These are phyloP conservation scores for Chloropsis hardwickii DNA, from an alignment of 2,113 vertebrate genomes.

Conservation along the genomic window DNA sequence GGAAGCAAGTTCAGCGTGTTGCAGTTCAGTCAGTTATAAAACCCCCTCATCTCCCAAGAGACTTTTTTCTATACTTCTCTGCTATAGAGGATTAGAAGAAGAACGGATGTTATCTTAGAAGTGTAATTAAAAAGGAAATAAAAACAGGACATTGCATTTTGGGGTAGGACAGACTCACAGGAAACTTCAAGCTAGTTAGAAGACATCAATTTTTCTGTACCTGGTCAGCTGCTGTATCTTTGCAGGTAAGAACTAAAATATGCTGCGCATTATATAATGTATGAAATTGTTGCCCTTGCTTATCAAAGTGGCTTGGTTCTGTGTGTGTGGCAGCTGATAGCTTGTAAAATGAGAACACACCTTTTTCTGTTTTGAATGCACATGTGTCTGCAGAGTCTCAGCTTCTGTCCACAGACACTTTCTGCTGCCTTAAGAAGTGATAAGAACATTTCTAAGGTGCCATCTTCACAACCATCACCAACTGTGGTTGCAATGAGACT, in stretches of 20 bases:
- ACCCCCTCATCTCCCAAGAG: slow-evolving; percentile 44
- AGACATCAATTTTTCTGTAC: background rate
- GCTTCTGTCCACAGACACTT: background rate
- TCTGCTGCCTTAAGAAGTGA: background rate
- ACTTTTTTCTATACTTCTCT: slow-evolving; percentile 65
- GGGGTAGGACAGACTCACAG: background rate
- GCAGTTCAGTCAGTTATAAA: slow-evolving; percentile 62
- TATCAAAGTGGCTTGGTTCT: background rate
- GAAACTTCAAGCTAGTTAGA: slow-evolving; percentile 4
- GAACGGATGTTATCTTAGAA: slow-evolving; percentile 37
- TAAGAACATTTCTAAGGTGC: background rate
- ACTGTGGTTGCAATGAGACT: background rate
- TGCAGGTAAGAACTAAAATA: slow-evolving; percentile 68
- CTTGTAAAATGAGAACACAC: background rate
- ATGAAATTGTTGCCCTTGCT: background rate
- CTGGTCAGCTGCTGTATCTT: background rate
- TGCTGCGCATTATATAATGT: background rate
- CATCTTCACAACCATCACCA: background rate
- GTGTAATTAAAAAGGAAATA: slow-evolving; percentile 32
- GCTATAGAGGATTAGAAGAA: slow-evolving; percentile 30
- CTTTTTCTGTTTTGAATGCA: background rate
- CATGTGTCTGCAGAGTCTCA: background rate
- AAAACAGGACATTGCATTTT: background rate
- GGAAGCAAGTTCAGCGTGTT: slow-evolving; percentile 60
- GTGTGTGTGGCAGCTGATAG: background rate